A percentile compares a stretch with the other conserved stretches of the same genome.
Conservation (phyloP, 2,797 vertebrate species). For the Oryzias dopingdopingensis region DNA sequence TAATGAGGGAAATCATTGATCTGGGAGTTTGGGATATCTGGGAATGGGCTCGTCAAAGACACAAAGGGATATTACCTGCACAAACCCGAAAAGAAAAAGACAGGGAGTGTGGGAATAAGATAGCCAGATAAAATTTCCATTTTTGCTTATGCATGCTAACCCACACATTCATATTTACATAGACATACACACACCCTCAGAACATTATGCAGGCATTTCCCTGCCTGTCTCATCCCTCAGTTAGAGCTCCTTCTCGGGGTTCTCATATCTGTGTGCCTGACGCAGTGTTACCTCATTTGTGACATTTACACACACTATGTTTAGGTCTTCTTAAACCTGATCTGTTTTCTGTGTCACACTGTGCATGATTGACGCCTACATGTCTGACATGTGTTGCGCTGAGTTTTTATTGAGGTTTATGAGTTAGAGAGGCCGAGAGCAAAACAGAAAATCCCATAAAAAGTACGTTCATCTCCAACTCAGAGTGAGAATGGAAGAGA, state of each 20-base stretch:
- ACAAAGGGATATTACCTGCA: conserved; percentile 71
- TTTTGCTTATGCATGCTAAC: conserved; percentile 74
- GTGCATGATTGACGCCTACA: conserved; percentile 13
- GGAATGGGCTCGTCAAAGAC: conserved; percentile 59
- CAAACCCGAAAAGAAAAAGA: conserved; percentile 26
- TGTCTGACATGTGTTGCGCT: conserved; percentile 61
- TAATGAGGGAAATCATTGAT: conserved; percentile 83
- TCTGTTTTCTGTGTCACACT: conserved; percentile 29
- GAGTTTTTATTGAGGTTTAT: conserved; percentile 46
- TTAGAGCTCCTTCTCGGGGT: conserved; percentile 68
- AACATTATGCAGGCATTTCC: conserved; percentile 67
- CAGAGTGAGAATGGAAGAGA: conserved; percentile 52
- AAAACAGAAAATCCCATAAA: conserved; percentile 37
- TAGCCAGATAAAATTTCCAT: conserved; percentile 62
- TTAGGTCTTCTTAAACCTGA: conserved; percentile 27
- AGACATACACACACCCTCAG: conserved; percentile 41
- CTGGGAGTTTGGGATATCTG: conserved; percentile 77
- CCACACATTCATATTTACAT: conserved; percentile 23
- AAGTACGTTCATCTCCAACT: conserved; percentile 53
- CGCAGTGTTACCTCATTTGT: conserved; percentile 50
- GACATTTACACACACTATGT: conserved; percentile 41
- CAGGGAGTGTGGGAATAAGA: conserved; percentile 19
- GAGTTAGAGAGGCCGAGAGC: conserved; percentile 30
- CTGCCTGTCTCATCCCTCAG: conserved; percentile 56
- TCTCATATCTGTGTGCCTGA: conserved; percentile 53